Evolutionary conservation across 37 sponge, comb jelly and placozoan species (phyloP), one percentile per base, ranked within the genome.

Genomic region (Hexactinellida sp.): DNA sequence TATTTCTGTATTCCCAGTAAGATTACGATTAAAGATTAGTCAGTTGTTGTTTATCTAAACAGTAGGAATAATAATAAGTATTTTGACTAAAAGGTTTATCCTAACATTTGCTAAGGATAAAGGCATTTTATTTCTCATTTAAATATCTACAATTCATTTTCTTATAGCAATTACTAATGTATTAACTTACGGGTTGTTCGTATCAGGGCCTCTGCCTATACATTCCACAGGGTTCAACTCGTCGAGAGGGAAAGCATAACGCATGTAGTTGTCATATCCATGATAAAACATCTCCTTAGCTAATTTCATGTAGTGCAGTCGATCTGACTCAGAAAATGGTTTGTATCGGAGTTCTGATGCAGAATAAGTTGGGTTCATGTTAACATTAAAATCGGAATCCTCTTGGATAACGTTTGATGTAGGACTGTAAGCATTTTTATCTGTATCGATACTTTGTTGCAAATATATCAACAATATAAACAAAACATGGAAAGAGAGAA

Each of bases 241-340:
- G 47, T 98, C 99, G 9, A 87, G 39, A n/a, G 99, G 99, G 85
- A 94, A 98, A 13, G 99, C 99, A 87, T 94, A 89, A 16, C 83
- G 71, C 86, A 98, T 92, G 55, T 98, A 98, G 88, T 95, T 98
- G 71, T 98, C 91, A 63, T 95, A 98, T 0, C 96, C 99, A 86
- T 88, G 89, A 86, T 98, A 92, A 82, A 98, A 98, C 99, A 98
- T 98, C 82, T 82, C 83, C 55, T 88, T 85, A 37, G 85, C 85
- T 37, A 82, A 21, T 21, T 84, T 37, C 23, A 16, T 36, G 82
- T 82, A 36, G 9, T 84, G 30, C 39, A 84, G 87, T 51, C 86
- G 7, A 25, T 54, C 54, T 51, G 54, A 51, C 32, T 85, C 86
- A 19, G 86, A 54, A 24, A 85, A 85, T 3, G 54, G 54, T 30